Base-by-base conservation (phyloP, 2,888 invertebrate genomes). In the Branchellion lobata region DNA sequence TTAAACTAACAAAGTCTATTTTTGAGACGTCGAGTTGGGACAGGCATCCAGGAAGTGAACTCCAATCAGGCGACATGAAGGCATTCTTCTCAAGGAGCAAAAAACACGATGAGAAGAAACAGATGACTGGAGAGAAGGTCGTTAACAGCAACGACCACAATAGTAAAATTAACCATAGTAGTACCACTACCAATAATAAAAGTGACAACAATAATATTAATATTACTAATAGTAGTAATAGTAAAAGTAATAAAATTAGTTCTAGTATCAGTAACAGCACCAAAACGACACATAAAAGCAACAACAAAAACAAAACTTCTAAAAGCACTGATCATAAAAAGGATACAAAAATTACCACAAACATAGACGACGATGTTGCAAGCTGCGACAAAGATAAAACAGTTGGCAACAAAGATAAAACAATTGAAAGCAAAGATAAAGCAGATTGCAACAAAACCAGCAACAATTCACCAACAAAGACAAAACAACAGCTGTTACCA, bases 1-100 rank as follows among this genome's bases (percentile, higher is more conserved):
- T 77, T 14, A 77, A 77, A 34, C 34, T 61, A 29, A 77, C 77
- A 33, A 77, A 77, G 27, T 65, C 61, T 11, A 33, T 77, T n/a
- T 77, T 77, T 65, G 77, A 77, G 29, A 61, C 34, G 11, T 5
- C 3, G 27, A 14, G 14, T 51, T 31, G 1, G n/a, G n/a, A 8
- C n/a, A 36, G n/a, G 27, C 36, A 47, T 11, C 14, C 31, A 47
- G 33, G 24, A n/a, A 36, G 31, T n/a, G 31, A n/a, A n/a, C n/a
- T n/a, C n/a, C n/a, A n/a, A n/a, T n/a, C n/a, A n/a, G n/a, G n/a
- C n/a, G n/a, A 75, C 11, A 77, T 77, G 77, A 77, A 65, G 65
- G 57, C 77, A 2, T 75, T 75, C 24, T 34, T 21, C 33, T 47
- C 31, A 53, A 51, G n/a, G 29, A 11, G 14, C 11, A 75, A 40